Evolutionary conservation across 2,113 vertebrate genomes (phyloP), one percentile per base, ranked within the genome.

Genomic region (Xenopus borealis): DNA sequence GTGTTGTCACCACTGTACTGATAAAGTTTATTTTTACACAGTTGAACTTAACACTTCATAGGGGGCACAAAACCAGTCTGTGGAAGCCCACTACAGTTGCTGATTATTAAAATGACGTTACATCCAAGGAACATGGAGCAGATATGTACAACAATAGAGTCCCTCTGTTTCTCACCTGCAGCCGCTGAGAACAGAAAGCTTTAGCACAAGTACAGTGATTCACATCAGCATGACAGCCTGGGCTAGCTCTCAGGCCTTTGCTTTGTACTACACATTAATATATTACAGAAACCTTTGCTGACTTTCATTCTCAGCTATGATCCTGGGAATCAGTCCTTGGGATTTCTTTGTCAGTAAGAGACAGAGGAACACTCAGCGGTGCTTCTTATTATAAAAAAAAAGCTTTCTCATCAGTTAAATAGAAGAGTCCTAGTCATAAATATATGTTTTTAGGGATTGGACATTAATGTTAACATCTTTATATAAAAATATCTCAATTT

Each of bases 261-360:
- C 20, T 20, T 27, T 61, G 20, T 23, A 61, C 20, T 19, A 61
- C 58, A 61, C 55, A 58, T 58, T 61, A 20, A 61, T 61, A 23
- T 61, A 61, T 61, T 61, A 61, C 11, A 27, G 20, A 61, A 61
- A 61, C 18, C 58, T 27, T 61, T 23, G 58, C 58, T 61, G 58
- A 20, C 58, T 23, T 27, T 23, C 58, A 61, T 61, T 27, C 58
- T 27, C 10, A 12, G 19, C 20, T 61, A 13, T 61, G 58, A 61
- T 61, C 58, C 20, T 6, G 58, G 11, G 20, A 61, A 23, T 20
- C 58, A 20, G 10, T 61, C 58, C 20, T 27, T 23, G 58, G 20
- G 58, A 61, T 61, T 61, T 27, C 55, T 19, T 10, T 58, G 55
- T 58, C 10, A 19, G 17, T 16, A 50, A 50, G 47, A 58, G 55